Evolutionary conservation across 1,140 invertebrate species (phyloP).

Genomic region (Pectinophora gossypiella): DNA sequence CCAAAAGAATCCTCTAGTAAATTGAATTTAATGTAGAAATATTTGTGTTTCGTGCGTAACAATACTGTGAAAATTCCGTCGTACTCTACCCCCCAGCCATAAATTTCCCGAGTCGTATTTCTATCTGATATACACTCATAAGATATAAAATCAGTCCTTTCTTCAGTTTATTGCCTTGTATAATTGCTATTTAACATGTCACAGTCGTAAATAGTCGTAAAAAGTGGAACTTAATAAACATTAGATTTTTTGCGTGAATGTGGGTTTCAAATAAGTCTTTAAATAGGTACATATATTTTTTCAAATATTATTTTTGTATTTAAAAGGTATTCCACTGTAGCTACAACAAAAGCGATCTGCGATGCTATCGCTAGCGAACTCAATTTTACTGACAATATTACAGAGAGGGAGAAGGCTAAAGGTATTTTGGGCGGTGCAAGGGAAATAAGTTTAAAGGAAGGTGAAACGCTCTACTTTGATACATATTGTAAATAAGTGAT

Average conservation of each 20-base stretch:
- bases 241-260: too few relatives aligned
- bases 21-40: neutral
- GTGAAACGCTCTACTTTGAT: neutral
- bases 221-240: too few relatives aligned
- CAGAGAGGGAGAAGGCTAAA: conserved; percentile 16
- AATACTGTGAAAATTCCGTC: neutral
- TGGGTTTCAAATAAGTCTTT: too few relatives aligned
- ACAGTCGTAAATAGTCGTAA: neutral
- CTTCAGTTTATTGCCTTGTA: conserved; percentile 13
- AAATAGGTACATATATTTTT: too few relatives aligned
- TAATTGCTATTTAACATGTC: conserved; percentile 17
- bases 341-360: conserved; percentile 7
- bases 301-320: too few relatives aligned
- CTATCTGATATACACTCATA: conserved; percentile 20
- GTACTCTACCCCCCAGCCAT: conserved; percentile 10
- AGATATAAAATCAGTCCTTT: conserved; percentile 19
- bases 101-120: conserved; percentile 13
- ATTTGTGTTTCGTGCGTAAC: neutral
- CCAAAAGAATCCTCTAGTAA: too few relatives aligned
- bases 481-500: neutral
- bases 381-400: conserved; percentile 50
- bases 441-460: conserved; percentile 1
- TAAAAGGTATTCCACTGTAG: neutral
- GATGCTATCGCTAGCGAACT: conserved; percentile 33
- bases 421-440: conserved; percentile 21